A percentile compares a stretch with the other conserved stretches of the same genome.
Conservation (phyloP, 2,113 vertebrate species). For the Gnathonemus longibarbis region DNA sequence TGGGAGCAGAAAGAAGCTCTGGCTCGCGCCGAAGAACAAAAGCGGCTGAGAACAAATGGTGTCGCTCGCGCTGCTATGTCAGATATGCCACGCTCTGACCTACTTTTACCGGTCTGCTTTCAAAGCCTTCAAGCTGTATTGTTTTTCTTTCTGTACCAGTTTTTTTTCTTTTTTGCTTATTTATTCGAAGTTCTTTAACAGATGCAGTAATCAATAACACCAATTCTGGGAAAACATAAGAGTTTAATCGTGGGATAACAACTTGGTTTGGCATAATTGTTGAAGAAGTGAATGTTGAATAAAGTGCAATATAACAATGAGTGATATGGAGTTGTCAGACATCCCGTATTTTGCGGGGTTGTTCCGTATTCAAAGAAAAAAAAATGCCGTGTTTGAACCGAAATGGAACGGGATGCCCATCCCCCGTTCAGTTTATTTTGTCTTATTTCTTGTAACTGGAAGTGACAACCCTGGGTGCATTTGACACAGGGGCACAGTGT, state of each 20-base stretch:
- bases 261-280: neutral
- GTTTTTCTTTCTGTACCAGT: neutral
- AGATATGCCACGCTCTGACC: neutral
- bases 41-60: conserved; percentile 7
- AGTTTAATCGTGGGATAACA: neutral
- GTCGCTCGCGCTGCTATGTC: neutral
- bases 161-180: neutral
- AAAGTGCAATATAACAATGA: neutral
- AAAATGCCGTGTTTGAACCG: neutral
- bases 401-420: neutral
- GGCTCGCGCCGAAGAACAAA: conserved; percentile 5
- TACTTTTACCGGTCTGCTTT: neutral
- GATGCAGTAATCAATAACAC: neutral
- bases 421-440: neutral
- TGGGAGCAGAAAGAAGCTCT: neutral
- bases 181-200: neutral
- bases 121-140: neutral
- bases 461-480: neutral
- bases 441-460: neutral
- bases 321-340: neutral
- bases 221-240: neutral
- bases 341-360: neutral
- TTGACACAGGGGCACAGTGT: neutral
- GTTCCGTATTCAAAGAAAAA: neutral
- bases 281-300: neutral